Conservation (phyloP, 2,113 vertebrate genomes). For the Rhizomys pruinosus region DNA sequence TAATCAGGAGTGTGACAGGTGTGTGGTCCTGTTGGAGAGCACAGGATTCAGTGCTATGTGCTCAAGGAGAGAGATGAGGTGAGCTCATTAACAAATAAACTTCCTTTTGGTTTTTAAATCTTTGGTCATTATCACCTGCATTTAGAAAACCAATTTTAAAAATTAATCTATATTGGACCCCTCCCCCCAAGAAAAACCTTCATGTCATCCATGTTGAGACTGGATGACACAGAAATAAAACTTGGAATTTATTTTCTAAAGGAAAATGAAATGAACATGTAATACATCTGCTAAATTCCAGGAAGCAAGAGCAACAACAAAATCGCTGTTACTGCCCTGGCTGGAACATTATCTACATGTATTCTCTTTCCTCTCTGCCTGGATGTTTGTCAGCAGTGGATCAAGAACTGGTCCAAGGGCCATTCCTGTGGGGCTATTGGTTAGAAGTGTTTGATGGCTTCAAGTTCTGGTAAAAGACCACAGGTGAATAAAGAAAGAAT, state of each 20-base stretch:
- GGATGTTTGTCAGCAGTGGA: neutral
- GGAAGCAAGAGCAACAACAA: neutral
- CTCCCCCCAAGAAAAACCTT: constrained; percentile 30
- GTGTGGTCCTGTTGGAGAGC: neutral
- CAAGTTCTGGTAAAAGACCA: constrained; percentile 65
- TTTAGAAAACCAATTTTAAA: constrained; percentile 66
- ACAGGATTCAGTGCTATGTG: constrained; percentile 7
- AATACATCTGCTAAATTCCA: neutral
- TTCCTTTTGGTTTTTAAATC: neutral
- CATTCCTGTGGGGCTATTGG: neutral
- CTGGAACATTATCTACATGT: neutral
- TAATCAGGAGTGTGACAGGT: constrained; percentile 42
- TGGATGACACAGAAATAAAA: constrained; percentile 14
- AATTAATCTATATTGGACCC: constrained; percentile 42
- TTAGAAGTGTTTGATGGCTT: constrained; percentile 39
- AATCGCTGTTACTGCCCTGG: neutral
- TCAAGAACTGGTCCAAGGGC: neutral
- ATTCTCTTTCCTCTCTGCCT: constrained; percentile 22
- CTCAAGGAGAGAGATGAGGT: constrained; percentile 21
- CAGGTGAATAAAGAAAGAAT: constrained; percentile 56
- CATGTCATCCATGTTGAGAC: neutral
- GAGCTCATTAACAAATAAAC: constrained; percentile 51
- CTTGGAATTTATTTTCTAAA: constrained; percentile 46
- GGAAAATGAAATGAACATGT: constrained; percentile 13
- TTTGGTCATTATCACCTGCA: constrained; percentile 58